A percentile compares a stretch with the other conserved stretches of the same genome.
phyloP scores from a whole-genome alignment of 1,140 invertebrate genomes.

The Arctopsyche grandis region DNA sequence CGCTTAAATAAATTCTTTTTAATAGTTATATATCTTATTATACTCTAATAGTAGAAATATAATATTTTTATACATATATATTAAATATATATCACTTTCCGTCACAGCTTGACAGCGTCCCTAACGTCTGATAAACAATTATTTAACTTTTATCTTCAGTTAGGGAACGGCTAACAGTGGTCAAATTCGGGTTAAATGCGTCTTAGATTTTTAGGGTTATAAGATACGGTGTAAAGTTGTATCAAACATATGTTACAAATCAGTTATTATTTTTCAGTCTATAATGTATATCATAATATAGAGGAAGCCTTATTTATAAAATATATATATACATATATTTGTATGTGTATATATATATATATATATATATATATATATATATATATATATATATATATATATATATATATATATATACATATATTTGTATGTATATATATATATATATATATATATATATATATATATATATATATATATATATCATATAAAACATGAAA shows the following conservation, averaged over 20 bases:
- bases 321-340: constrained; percentile 25
- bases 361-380: background rate
- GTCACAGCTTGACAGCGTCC: constrained; percentile 51
- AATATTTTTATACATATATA: constrained; percentile 39
- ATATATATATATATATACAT: constrained; percentile 12
- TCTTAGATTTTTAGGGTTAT: constrained; percentile 51
- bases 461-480: background rate
- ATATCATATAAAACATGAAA: background rate
- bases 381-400: background rate
- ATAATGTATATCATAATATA: constrained; percentile 15
- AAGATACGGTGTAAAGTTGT: constrained; percentile 48
- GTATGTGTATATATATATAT: background rate
- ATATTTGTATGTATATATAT: constrained; percentile 9
- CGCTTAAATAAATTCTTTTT: constrained; percentile 53
- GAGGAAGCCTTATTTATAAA: constrained; percentile 17
- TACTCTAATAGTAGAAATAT: constrained; percentile 54
- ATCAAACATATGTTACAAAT: constrained; percentile 53
- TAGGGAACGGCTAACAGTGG: constrained; percentile 47
- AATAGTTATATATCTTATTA: constrained; percentile 52
- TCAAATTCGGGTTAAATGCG: constrained; percentile 54
- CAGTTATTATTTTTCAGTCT: constrained; percentile 53
- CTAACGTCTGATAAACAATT: constrained; percentile 46
- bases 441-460: background rate
- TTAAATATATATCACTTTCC: constrained; percentile 50
- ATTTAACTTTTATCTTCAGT: constrained; percentile 44